phyloP scores from a whole-genome alignment of 2,888 invertebrate species.

The Conops quadrifasciatus region DNA sequence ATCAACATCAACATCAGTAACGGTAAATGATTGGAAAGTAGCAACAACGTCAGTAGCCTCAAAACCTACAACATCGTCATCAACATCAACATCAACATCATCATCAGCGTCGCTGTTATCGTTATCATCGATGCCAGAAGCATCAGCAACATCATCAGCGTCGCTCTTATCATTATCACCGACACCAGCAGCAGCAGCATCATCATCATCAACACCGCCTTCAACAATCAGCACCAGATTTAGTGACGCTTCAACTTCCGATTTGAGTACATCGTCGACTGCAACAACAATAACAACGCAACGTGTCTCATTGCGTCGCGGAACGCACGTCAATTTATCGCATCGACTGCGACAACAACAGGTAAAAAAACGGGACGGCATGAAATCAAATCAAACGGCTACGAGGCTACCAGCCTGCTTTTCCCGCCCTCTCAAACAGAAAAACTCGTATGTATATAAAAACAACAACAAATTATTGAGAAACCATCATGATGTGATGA shows the following conservation, averaged over 20 bases:
- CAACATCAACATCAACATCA: not conserved
- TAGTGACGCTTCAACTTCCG: not conserved
- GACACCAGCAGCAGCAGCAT: not conserved
- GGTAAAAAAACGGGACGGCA: constrained; percentile 59
- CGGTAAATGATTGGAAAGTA: not conserved
- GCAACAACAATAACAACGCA: constrained; percentile 38
- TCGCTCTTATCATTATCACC: too few species aligned
- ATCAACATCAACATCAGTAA: constrained; percentile 29
- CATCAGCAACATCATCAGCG: constrained; percentile 32
- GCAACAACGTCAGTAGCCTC: constrained; percentile 41
- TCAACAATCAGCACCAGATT: not conserved
- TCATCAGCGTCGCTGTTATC: constrained; percentile 19
- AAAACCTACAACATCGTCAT: not conserved
- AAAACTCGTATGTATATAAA: too few species aligned
- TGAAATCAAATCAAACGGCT: not conserved
- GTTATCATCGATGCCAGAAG: constrained; percentile 32
- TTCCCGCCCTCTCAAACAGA: too few species aligned
- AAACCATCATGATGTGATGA: too few species aligned
- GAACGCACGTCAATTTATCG: constrained; percentile 56
- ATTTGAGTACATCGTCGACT: constrained; percentile 2
- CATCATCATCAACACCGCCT: not conserved
- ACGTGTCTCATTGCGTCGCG: constrained; percentile 52
- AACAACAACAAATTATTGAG: too few species aligned
- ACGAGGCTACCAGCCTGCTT: too few species aligned
- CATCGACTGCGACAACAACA: constrained; percentile 62